Conservation (phyloP, 2,113 vertebrate species). For the Protobothrops flavoviridis region DNA sequence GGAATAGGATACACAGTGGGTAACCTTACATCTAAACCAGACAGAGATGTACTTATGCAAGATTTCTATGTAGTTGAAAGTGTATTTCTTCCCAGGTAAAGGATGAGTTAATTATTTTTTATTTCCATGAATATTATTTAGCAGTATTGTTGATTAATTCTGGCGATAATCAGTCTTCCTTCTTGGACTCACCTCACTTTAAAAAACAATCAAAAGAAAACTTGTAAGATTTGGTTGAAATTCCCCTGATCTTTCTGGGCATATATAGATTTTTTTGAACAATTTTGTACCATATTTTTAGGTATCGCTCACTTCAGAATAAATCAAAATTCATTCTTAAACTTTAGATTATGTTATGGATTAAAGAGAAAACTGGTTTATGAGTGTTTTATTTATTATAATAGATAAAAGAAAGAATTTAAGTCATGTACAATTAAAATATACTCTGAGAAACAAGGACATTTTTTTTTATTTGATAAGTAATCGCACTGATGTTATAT, state of each 20-base stretch:
- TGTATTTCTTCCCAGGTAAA: slow-evolving; percentile 93
- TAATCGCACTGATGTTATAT: background rate
- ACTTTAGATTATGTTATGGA: background rate
- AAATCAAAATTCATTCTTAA: background rate
- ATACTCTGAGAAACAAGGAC: background rate
- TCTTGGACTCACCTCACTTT: background rate
- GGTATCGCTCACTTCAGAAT: background rate
- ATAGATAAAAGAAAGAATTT: background rate
- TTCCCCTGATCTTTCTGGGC: background rate
- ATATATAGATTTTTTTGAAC: background rate
- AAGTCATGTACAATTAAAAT: background rate
- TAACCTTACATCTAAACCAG: slow-evolving; percentile 92
- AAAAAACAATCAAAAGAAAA: background rate
- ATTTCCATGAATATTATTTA: background rate
- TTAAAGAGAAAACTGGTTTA: background rate
- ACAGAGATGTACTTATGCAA: slow-evolving; percentile 97
- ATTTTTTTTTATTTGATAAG: background rate
- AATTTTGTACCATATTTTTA: background rate
- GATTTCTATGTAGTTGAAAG: slow-evolving; percentile 97
- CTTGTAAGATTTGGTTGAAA: background rate
- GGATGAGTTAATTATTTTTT: background rate
- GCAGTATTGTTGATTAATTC: background rate
- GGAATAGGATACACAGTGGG: slow-evolving; percentile 95
- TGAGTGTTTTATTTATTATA: background rate
- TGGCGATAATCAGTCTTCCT: background rate